Evolutionary conservation across 2,888 invertebrate genomes (phyloP), one percentile per base, ranked within the genome.

Genomic region (Metopia argyrocephala): DNA sequence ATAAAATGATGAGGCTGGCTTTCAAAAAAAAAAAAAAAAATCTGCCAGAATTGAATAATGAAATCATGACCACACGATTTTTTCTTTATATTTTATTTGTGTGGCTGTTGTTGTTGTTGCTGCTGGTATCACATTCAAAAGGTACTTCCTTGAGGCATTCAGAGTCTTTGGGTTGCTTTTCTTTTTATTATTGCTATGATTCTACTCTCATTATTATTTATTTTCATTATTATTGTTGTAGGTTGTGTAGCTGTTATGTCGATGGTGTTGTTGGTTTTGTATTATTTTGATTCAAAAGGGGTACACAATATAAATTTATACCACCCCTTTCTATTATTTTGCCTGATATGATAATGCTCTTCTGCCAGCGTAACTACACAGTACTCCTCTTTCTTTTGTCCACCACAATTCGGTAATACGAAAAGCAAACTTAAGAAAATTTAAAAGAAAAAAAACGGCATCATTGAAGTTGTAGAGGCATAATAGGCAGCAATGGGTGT

Each of bases 1-100:
- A 76, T 61, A 75, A 69, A 62, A 68, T 68, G 38, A 71, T 62
- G 76, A 76, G 69, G 56, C 73, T 69, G 56, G 27, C 18, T 52
- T 25, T 76, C 78, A 78, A 45, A 46, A 78, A 38, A 64, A 57
- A 65, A 18, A 31, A 75, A 71, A 73, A 78, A 82, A 79, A 31
- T 64, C 69, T 76, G 48, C 27, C 66, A 75, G 71, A 74, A 73
- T 79, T 82, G 79, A 79, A 83, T 82, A 85, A 85, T 84, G 84
- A 83, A 84, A 84, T 81, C 81, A 81, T 84, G 84, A 85, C 84
- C 85, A 84, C 85, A 85, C 85, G 83, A 74, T 80, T 84, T 79
- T 78, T 80, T 78, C 54, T 6, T 21, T 23, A 54, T 61, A 65
- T 65, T 70, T 56, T 56, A 62, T 65, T 27, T 20, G 2, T 50